Percentiles rank a stretch among this genome's conserved stretches.
phyloP scores from a whole-genome alignment of 2,113 vertebrate genomes.

The Poecilia latipinna region DNA sequence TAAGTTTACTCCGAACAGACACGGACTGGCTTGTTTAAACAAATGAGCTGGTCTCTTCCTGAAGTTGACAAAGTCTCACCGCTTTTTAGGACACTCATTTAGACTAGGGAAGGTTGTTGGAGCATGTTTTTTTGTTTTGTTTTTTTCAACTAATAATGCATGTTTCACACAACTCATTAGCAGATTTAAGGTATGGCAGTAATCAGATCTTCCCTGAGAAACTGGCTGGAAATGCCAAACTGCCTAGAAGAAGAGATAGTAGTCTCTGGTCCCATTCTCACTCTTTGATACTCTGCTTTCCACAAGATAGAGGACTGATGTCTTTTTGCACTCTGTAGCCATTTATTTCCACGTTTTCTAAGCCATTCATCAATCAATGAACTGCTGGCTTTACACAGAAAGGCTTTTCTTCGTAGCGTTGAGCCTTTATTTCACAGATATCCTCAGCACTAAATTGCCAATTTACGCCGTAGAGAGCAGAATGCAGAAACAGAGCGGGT shows the following conservation, averaged over 20 bases:
- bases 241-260: constrained; percentile 32
- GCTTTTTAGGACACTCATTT: constrained; percentile 15
- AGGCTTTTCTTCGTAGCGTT: constrained; percentile 44
- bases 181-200: neutral
- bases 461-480: constrained; percentile 53
- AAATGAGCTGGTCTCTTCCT: constrained; percentile 18
- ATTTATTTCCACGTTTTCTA: constrained; percentile 72
- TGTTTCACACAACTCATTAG: neutral
- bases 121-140: neutral
- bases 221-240: constrained; percentile 19
- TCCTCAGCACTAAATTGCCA: constrained; percentile 70
- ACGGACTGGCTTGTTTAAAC: constrained; percentile 33
- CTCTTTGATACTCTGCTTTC: constrained; percentile 31
- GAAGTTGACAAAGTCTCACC: constrained; percentile 14
- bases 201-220: constrained; percentile 20
- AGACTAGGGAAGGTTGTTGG: neutral
- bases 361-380: constrained; percentile 79
- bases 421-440: constrained; percentile 69
- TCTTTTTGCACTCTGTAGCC: constrained; percentile 54
- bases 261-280: constrained; percentile 22
- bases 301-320: constrained; percentile 55
- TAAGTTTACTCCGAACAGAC: constrained; percentile 47
- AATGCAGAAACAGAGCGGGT: constrained; percentile 48
- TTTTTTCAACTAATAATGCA: neutral
- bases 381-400: constrained; percentile 49